phyloP scores from a whole-genome alignment of 2,113 vertebrate genomes.

The Myotis lucifugus region DNA sequence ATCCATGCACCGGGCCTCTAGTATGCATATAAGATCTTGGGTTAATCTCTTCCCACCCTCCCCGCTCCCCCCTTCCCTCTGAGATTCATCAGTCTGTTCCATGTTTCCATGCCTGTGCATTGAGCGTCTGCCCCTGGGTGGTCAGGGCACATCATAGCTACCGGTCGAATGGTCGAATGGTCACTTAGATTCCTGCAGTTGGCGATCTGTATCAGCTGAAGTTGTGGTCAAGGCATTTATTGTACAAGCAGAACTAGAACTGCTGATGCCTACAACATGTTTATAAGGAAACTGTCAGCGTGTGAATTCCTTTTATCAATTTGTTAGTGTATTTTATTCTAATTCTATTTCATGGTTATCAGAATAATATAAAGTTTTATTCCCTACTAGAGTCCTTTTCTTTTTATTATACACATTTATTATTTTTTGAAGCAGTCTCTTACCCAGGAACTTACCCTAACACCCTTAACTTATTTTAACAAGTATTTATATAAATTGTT shows the following conservation, averaged over 20 bases:
- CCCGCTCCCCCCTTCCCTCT: too few species aligned
- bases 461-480: neutral
- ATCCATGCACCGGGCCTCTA: too few species aligned
- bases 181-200: too few species aligned
- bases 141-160: too few species aligned
- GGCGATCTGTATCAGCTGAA: neutral
- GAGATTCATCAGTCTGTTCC: too few species aligned
- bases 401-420: neutral
- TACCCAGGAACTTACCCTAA: neutral
- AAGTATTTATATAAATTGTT: neutral
- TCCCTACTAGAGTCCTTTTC: neutral
- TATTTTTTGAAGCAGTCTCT: neutral
- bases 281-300: neutral
- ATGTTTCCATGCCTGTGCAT: too few species aligned
- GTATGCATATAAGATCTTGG: too few species aligned
- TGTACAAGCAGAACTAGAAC: neutral
- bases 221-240: neutral
- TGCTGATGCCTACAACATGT: neutral
- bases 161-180: too few species aligned
- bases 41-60: too few species aligned
- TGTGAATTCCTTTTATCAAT: neutral
- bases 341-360: neutral
- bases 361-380: neutral
- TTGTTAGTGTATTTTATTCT: neutral
- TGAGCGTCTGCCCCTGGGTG: too few species aligned